Evolutionary conservation across 2,797 vertebrate genomes (phyloP).

Genomic region (Halcyon smyrnensis): DNA sequence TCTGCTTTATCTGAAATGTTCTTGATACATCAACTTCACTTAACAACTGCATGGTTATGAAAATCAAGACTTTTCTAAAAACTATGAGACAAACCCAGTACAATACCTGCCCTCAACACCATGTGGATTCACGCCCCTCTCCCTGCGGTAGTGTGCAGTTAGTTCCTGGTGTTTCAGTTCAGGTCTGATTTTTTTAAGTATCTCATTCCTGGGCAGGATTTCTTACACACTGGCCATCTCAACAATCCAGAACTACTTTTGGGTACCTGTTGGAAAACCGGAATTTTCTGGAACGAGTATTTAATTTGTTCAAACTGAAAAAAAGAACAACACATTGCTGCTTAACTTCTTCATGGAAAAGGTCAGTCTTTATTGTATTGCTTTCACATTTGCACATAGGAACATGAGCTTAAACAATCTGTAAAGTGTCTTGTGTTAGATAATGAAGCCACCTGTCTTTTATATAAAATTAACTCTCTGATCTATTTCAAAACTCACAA

Average conservation of each 20-base stretch:
- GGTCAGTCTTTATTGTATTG: constrained; percentile 76
- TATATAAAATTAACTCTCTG: constrained; percentile 44
- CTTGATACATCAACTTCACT: neutral
- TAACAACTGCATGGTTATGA: neutral
- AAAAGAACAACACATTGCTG: neutral
- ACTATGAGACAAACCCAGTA: neutral
- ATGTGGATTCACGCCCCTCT: neutral
- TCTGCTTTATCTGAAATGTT: neutral
- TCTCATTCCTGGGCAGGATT: neutral
- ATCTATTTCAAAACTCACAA: constrained; percentile 39
- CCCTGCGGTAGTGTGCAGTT: rapidly evolving
- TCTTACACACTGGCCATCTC: neutral
- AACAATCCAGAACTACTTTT: neutral
- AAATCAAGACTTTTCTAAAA: neutral
- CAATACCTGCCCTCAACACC: neutral
- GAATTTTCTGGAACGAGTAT: neutral
- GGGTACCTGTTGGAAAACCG: neutral
- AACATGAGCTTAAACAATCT: constrained; percentile 63
- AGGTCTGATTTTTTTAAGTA: neutral
- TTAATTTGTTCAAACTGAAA: neutral
- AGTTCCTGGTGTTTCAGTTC: neutral
- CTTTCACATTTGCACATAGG: constrained; percentile 70
- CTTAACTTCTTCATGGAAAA: constrained; percentile 71
- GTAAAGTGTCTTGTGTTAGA: constrained; percentile 43
- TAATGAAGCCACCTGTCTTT: neutral